Conservation (phyloP, 2,797 vertebrate genomes). For the Valencia hispanica region DNA sequence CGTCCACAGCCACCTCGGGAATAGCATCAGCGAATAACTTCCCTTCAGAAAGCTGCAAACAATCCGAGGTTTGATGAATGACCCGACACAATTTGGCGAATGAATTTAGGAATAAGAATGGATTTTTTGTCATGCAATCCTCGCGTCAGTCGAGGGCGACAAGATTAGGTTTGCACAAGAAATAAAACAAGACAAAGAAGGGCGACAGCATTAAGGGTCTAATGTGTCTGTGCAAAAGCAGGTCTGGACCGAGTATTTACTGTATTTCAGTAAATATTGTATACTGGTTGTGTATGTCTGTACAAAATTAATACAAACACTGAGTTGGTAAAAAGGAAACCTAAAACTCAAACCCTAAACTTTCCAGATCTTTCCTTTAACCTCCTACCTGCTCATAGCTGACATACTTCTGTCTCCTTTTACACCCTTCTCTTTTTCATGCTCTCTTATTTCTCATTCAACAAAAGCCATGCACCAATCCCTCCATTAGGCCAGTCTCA, state of each 20-base stretch:
- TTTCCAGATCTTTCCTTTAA: not conserved
- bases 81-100: not conserved
- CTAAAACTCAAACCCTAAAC: slow-evolving; percentile 7
- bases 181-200: not conserved
- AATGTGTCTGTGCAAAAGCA: not conserved
- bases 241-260: not conserved
- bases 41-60: slow-evolving; percentile 24
- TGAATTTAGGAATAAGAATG: not conserved
- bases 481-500: slow-evolving; percentile 81
- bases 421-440: slow-evolving; percentile 64
- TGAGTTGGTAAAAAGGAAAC: not conserved
- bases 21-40: slow-evolving; percentile 43
- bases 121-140: not conserved
- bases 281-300: not conserved
- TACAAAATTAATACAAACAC: not conserved
- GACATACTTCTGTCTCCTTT: slow-evolving; percentile 62
- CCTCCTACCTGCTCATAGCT: slow-evolving; percentile 31
- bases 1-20: slow-evolving; percentile 38
- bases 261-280: not conserved
- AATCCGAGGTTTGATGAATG: not conserved
- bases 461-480: slow-evolving; percentile 73
- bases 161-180: not conserved
- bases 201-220: not conserved
- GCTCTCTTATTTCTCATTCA: slow-evolving; percentile 67
- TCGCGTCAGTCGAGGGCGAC: not conserved